Percentiles rank a stretch among this genome's conserved stretches.
phyloP scores from a whole-genome alignment of 2,888 invertebrate species.

The Dolichomitus sp. region DNA sequence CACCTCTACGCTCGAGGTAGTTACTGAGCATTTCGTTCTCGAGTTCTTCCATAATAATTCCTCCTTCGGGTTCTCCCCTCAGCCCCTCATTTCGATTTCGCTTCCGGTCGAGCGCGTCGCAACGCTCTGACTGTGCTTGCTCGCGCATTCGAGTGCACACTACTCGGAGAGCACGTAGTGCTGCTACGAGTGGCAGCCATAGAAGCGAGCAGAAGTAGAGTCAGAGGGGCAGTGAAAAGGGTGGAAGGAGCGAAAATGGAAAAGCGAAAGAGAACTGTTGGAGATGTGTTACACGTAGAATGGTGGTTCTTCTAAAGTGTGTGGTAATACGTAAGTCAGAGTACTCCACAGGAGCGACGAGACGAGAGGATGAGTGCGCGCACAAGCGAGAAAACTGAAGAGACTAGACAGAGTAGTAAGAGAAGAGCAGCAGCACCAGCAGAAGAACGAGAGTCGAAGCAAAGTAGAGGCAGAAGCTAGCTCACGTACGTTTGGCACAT shows the following conservation, averaged over 20 bases:
- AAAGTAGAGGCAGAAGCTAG: slow-evolving; percentile 27
- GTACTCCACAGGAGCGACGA: slow-evolving; percentile 11
- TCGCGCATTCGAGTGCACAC: slow-evolving; percentile 56
- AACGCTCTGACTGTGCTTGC: slow-evolving; percentile 39
- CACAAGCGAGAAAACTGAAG: slow-evolving; percentile 45
- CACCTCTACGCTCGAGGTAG: slow-evolving; percentile 39
- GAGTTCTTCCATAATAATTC: slow-evolving; percentile 54
- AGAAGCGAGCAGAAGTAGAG: slow-evolving; percentile 36
- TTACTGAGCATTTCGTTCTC: slow-evolving; percentile 36
- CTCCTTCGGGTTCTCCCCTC: slow-evolving; percentile 11
- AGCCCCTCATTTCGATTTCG: slow-evolving; percentile 50
- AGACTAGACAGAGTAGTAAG: slow-evolving; percentile 26
- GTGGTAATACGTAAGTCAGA: slow-evolving; percentile 17
- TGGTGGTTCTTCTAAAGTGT: slow-evolving; percentile 13
- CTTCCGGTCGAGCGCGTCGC: slow-evolving; percentile 59
- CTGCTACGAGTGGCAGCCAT: slow-evolving; percentile 13
- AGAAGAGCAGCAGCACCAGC: slow-evolving; percentile 16
- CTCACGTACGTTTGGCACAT: slow-evolving; percentile 45
- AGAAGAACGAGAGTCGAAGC: slow-evolving; percentile 26
- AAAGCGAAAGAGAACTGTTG: slow-evolving; percentile 42
- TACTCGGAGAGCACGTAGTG: slow-evolving; percentile 45
- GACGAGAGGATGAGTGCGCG: slow-evolving; percentile 14
- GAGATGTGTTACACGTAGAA: slow-evolving; percentile 47
- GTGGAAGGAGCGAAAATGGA: slow-evolving; percentile 50
- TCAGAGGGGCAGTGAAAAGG: not conserved